phyloP scores from a whole-genome alignment of 2,888 invertebrate species.

The Nysson spinosus region DNA sequence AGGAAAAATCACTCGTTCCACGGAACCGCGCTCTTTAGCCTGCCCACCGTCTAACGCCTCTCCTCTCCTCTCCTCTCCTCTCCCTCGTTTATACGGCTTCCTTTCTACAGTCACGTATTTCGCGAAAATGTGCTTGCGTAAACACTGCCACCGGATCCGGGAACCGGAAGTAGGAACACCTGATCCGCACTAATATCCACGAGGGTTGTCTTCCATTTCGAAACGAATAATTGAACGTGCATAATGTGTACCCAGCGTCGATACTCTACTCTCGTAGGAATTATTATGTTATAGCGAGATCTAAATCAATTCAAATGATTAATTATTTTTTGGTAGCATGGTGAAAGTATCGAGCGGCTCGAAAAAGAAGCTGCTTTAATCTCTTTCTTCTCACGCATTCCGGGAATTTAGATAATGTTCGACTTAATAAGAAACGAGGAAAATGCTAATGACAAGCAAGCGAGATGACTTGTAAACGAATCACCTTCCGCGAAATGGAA shows the following conservation, averaged over 20 bases:
- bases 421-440: too few species aligned
- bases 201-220: conserved; percentile 21
- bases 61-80: too few species aligned
- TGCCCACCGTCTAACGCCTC: background rate
- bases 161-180: conserved; percentile 53
- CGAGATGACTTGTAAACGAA: too few species aligned
- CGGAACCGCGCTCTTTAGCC: conserved; percentile 8
- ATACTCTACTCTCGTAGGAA: too few species aligned
- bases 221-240: conserved; percentile 23
- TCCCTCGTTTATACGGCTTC: background rate
- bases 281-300: too few species aligned
- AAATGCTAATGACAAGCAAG: too few species aligned
- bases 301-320: too few species aligned
- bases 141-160: conserved; percentile 46
- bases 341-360: too few species aligned
- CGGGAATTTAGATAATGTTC: too few species aligned
- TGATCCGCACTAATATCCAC: conserved; percentile 40
- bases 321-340: too few species aligned
- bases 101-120: conserved; percentile 11
- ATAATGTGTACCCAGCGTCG: conserved; percentile 12
- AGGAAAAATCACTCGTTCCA: conserved; percentile 13
- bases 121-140: conserved; percentile 32
- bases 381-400: too few species aligned
- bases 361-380: too few species aligned
- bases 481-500: background rate